Conservation (phyloP, 2,888 invertebrate genomes). For the Drosophila gaucha region DNA sequence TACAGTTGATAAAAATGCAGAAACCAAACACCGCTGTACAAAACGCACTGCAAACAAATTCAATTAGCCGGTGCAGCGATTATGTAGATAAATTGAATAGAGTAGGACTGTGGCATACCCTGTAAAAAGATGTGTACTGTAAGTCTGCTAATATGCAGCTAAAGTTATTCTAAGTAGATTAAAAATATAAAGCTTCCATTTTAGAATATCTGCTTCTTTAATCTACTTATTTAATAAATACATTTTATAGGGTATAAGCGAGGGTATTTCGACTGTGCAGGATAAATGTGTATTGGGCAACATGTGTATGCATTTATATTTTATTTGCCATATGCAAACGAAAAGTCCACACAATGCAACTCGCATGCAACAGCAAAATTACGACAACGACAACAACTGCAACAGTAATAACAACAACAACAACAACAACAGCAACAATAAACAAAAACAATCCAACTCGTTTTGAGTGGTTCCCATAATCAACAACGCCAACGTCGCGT, state of each 20-base stretch:
- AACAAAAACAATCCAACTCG: constrained; percentile 61
- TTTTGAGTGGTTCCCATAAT: constrained; percentile 78
- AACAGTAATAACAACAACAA: constrained; percentile 28
- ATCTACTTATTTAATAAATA: too few relatives aligned
- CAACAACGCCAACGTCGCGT: constrained; percentile 31
- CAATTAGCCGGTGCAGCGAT: constrained; percentile 40
- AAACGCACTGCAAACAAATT: constrained; percentile 42
- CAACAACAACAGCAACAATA: constrained; percentile 31
- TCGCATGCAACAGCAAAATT: constrained; percentile 52
- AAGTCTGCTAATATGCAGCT: too few relatives aligned
- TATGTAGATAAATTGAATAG: background rate
- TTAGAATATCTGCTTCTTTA: too few relatives aligned
- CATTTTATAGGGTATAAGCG: background rate
- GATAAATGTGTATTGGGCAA: background rate
- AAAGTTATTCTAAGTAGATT: background rate
- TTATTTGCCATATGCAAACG: constrained; percentile 20
- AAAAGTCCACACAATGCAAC: constrained; percentile 28
- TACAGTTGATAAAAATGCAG: constrained; percentile 61
- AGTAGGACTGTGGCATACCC: constrained; percentile 3
- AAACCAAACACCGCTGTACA: constrained; percentile 30
- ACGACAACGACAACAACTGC: constrained; percentile 30
- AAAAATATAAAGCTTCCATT: background rate
- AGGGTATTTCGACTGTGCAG: background rate
- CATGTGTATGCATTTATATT: background rate
- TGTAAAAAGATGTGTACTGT: too few relatives aligned